phyloP scores from a whole-genome alignment of 2,113 vertebrate genomes.

The Larimichthys polyactis region DNA sequence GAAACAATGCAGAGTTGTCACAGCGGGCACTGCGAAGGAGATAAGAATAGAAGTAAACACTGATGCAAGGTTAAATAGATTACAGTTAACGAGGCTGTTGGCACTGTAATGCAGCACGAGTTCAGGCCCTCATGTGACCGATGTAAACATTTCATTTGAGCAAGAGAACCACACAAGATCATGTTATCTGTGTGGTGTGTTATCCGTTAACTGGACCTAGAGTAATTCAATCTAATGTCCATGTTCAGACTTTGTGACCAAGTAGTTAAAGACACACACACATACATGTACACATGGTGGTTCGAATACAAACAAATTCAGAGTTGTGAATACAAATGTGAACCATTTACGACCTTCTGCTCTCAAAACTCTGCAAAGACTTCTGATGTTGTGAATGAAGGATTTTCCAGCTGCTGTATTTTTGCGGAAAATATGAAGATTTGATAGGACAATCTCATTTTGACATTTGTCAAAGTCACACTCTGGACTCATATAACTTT shows the following conservation, averaged over 20 bases:
- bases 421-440: neutral
- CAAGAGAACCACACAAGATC: neutral
- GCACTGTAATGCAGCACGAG: neutral
- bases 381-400: neutral
- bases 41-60: constrained; percentile 10
- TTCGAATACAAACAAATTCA: constrained; percentile 4
- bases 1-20: constrained; percentile 19
- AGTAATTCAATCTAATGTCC: neutral
- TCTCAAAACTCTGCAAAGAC: constrained; percentile 16
- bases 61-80: constrained; percentile 21
- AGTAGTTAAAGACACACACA: too few relatives aligned
- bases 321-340: constrained; percentile 26
- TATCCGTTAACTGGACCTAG: too few relatives aligned
- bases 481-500: constrained; percentile 16
- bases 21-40: neutral
- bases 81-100: neutral
- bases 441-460: neutral
- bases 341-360: neutral
- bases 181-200: neutral
- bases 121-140: constrained; percentile 32
- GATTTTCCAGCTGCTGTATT: neutral
- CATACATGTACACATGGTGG: neutral
- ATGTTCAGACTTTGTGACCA: neutral
- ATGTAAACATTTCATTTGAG: constrained; percentile 28
- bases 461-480: constrained; percentile 33